phyloP scores from a whole-genome alignment of 2,797 vertebrate species.

The Siniperca scherzeri region DNA sequence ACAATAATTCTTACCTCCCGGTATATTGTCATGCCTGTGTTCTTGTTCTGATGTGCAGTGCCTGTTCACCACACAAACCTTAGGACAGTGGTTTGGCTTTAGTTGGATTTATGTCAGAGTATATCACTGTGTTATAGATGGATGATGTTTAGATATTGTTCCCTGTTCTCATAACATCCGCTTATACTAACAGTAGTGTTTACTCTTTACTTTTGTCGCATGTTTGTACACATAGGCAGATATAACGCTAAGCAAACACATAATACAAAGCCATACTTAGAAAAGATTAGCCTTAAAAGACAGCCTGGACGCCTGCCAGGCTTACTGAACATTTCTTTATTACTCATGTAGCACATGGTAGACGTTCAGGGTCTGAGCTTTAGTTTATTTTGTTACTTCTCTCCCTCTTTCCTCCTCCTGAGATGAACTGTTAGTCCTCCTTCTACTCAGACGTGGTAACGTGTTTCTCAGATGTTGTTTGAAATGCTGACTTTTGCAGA shows the following conservation, averaged over 20 bases:
- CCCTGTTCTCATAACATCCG: slow-evolving; percentile 20
- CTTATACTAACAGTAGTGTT: slow-evolving; percentile 57
- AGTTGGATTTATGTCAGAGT: slow-evolving; percentile 43
- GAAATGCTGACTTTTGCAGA: slow-evolving; percentile 9
- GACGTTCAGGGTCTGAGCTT: slow-evolving; percentile 60
- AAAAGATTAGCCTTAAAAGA: slow-evolving; percentile 68
- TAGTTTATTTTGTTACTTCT: slow-evolving; percentile 33
- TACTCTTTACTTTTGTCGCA: slow-evolving; percentile 22
- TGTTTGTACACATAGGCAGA: slow-evolving; percentile 30
- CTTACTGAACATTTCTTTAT: slow-evolving; percentile 48
- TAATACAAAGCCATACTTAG: slow-evolving; percentile 71
- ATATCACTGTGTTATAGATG: slow-evolving; percentile 43
- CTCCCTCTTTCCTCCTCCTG: not conserved
- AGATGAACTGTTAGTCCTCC: not conserved
- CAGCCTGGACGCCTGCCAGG: slow-evolving; percentile 50
- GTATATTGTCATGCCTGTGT: slow-evolving; percentile 44
- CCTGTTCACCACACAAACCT: slow-evolving; percentile 78
- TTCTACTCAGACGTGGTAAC: not conserved
- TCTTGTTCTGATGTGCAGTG: slow-evolving; percentile 69
- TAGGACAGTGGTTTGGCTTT: slow-evolving; percentile 65
- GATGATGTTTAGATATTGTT: slow-evolving; percentile 42
- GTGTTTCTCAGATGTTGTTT: not conserved
- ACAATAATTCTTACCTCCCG: slow-evolving; percentile 38
- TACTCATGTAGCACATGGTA: slow-evolving; percentile 52
- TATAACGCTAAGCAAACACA: slow-evolving; percentile 14